A percentile compares a stretch with the other conserved stretches of the same genome.
Conservation (phyloP, 2,797 vertebrate species). For the Sardinella longiceps region DNA sequence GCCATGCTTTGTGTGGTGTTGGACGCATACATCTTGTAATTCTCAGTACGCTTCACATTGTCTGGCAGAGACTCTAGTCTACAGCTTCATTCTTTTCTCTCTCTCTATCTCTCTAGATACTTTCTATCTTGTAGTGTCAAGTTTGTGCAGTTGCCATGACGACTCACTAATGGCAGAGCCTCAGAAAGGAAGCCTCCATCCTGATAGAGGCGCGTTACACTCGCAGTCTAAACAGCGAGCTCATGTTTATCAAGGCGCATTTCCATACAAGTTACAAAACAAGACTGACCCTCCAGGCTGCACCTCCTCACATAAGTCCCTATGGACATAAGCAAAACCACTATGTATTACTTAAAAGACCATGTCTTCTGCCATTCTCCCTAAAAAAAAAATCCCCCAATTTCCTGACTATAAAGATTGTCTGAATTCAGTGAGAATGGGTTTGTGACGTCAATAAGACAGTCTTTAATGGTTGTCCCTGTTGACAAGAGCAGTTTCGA, state of each 20-base stretch:
- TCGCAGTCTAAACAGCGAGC: neutral
- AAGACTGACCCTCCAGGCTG: neutral
- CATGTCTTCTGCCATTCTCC: too few species aligned
- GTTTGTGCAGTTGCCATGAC: slow-evolving; percentile 48
- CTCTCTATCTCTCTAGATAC: neutral
- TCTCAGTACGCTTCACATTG: neutral
- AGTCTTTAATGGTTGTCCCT: too few species aligned
- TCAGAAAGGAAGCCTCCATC: neutral
- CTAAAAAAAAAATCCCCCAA: too few species aligned
- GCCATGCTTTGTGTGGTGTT: neutral
- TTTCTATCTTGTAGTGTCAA: slow-evolving; percentile 26
- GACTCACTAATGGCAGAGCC: neutral
- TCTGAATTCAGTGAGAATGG: neutral
- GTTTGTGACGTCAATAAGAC: neutral
- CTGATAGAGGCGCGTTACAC: neutral
- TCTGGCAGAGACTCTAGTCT: neutral
- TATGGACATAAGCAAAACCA: neutral
- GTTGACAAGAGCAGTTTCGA: too few species aligned
- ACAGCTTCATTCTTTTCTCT: too few species aligned
- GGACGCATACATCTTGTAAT: neutral
- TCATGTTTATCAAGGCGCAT: neutral
- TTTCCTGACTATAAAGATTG: too few species aligned
- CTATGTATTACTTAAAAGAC: neutral
- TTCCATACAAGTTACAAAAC: neutral
- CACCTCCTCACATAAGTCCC: neutral